Conservation (phyloP, 2,888 invertebrate genomes). For the Leptarthrus brevirostris region DNA sequence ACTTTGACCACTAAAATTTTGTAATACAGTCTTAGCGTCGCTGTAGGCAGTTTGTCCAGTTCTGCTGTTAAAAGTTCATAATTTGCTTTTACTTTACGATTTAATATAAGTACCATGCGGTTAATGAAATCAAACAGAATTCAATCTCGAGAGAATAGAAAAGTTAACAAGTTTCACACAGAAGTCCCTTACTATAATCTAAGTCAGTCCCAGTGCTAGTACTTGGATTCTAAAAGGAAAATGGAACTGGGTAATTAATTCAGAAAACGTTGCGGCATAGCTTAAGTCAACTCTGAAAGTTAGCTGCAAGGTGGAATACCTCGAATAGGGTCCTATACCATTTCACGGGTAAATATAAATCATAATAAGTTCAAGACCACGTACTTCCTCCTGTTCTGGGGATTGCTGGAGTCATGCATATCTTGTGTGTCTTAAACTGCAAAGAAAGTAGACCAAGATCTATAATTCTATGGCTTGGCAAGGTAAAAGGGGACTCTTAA, state of each 20-base stretch:
- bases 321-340: conserved; percentile 41
- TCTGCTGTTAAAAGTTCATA: no score
- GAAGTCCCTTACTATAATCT: no score
- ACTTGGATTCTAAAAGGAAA: background rate
- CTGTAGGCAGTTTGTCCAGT: no score
- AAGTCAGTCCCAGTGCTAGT: no score
- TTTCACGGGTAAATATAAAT: conserved; percentile 48
- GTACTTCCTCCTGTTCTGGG: conserved; percentile 30
- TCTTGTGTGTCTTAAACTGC: background rate
- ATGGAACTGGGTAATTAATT: conserved; percentile 52
- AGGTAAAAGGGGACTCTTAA: background rate
- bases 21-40: no score
- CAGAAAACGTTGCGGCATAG: conserved; percentile 53
- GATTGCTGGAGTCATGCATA: background rate
- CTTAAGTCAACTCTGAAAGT: conserved; percentile 52
- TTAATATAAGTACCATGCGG: background rate
- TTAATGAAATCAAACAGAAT: conserved; percentile 13
- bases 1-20: no score
- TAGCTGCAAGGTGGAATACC: conserved; percentile 18
- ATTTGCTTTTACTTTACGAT: no score
- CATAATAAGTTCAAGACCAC: conserved; percentile 51
- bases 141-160: background rate
- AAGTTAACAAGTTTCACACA: background rate
- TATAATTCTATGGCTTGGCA: no score
- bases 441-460: background rate